phyloP scores from a whole-genome alignment of 1,140 invertebrate species.

The Bombus haemorrhoidalis region DNA sequence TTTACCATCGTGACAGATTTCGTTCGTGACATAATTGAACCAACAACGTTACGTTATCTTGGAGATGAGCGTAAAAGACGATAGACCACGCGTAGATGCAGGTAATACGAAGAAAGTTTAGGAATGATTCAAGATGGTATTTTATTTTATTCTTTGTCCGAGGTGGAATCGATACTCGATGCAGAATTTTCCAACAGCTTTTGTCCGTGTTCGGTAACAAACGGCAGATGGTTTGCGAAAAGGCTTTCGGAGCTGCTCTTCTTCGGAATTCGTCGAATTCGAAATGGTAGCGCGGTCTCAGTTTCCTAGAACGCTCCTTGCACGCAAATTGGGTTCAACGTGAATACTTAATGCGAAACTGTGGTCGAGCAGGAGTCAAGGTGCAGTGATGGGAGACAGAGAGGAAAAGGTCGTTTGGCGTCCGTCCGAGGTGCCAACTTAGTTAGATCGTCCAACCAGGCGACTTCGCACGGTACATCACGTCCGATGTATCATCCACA shows the following conservation, averaged over 20 bases:
- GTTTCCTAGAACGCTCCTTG: constrained; percentile 76
- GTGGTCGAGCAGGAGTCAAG: constrained; percentile 78
- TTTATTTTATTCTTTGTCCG: background rate
- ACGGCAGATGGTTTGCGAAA: constrained; percentile 29
- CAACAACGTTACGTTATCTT: no score
- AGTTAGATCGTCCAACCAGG: constrained; percentile 78
- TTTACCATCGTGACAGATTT: no score
- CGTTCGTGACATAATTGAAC: no score
- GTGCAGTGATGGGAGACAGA: constrained; percentile 77
- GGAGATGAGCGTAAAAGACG: no score
- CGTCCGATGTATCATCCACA: constrained; percentile 47
- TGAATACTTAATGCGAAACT: constrained; percentile 79
- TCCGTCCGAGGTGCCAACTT: constrained; percentile 78
- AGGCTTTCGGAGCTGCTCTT: constrained; percentile 40
- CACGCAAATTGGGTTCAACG: constrained; percentile 80
- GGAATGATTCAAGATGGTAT: background rate
- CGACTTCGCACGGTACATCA: constrained; percentile 64
- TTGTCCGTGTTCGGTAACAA: constrained; percentile 8
- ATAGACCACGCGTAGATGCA: no score
- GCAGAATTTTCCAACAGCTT: constrained; percentile 1
- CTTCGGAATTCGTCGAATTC: constrained; percentile 53
- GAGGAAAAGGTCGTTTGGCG: constrained; percentile 79
- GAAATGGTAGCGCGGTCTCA: constrained; percentile 68
- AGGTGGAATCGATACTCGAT: background rate
- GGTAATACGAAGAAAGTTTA: background rate